These are phyloP conservation scores for Cephalopachus bancanus DNA, from an alignment of 2,797 vertebrate species.

Conservation along the genomic window DNA sequence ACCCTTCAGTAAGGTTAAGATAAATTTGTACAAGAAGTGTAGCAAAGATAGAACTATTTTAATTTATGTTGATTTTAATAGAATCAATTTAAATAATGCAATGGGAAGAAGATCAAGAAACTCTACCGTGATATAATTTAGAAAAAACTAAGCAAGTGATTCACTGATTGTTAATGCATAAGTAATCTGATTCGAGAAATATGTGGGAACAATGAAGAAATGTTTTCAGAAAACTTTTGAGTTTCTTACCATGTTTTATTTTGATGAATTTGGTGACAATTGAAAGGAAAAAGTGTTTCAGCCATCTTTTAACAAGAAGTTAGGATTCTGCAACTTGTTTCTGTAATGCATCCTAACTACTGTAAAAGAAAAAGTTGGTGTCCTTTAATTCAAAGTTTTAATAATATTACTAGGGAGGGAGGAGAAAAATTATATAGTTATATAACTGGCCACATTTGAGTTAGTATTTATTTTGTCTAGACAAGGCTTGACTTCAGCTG, in stretches of 20 bases:
- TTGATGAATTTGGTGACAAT: slow-evolving; percentile 52
- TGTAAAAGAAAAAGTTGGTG: slow-evolving; percentile 4
- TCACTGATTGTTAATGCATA: slow-evolving; percentile 28
- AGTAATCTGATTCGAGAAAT: slow-evolving; percentile 33
- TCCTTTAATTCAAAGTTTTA: slow-evolving; percentile 33
- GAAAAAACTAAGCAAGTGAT: slow-evolving; percentile 49
- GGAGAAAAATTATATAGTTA: not conserved
- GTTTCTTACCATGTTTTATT: slow-evolving; percentile 36
- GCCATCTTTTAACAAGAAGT: slow-evolving; percentile 12
- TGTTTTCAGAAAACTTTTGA: slow-evolving; percentile 42
- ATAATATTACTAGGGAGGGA: not conserved
- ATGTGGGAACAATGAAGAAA: not conserved
- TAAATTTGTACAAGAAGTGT: slow-evolving; percentile 55
- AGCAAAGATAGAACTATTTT: slow-evolving; percentile 59
- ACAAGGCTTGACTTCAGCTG: slow-evolving; percentile 41
- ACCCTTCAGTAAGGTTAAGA: slow-evolving; percentile 26
- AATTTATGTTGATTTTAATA: slow-evolving; percentile 79
- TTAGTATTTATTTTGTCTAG: slow-evolving; percentile 50
- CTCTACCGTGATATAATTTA: slow-evolving; percentile 32
- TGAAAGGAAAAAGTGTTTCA: not conserved
- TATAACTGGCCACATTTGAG: not conserved
- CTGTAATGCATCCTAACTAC: not conserved
- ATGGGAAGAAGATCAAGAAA: slow-evolving; percentile 63
- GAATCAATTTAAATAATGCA: slow-evolving; percentile 63
- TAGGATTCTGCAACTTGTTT: slow-evolving; percentile 4